Evolutionary conservation across 2,888 invertebrate genomes (phyloP), one percentile per base, ranked within the genome.

Genomic region (Clanis bilineata): DNA sequence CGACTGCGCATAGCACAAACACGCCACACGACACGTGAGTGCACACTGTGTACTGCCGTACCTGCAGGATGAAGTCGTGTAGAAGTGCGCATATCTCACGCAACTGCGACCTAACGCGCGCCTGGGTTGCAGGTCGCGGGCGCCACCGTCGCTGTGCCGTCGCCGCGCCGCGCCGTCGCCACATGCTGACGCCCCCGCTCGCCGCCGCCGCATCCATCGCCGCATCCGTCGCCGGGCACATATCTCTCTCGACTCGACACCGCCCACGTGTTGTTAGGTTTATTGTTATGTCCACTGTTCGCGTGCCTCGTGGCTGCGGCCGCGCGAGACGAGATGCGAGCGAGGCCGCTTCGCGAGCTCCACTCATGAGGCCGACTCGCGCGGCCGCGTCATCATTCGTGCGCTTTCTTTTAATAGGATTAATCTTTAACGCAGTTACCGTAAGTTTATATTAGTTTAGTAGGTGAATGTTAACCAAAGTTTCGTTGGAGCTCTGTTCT

Each of bases 391-490:
- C 77, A 69, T 69, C 67, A 63, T 68, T 68, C 61, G 68, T 64
- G 67, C 65, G 63, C 66, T 66, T 58, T 57, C 62, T 60, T 51
- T 58, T 38, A 58, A 61, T 57, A 60, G 59, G 56, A 45, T 56
- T 87, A 82, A 84, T 83, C 76, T 76, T 81, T 84, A 80, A 75
- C 74, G 82, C 90, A 90, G 90, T 91, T 90, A 90, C 90, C 90
- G 85, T 90, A 90, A 88, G 83, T 86, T 86, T 86, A 87, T 83
- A 77, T 82, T 89, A 89, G 88, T 85, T 80, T 85, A 82, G 83
- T 88, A 91, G 87, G 83, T 84, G 79, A 88, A 86, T 85, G 80
- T 85, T 86, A 85, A 89, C 89, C 90, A 88, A 90, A 90, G 89
- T 83, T 82, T 84, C 82, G 83, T 82, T 83, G 72, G 80, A 79